These are phyloP conservation scores for Flexamia atlantica DNA, from an alignment of 2,888 invertebrate species.

Conservation along the genomic window DNA sequence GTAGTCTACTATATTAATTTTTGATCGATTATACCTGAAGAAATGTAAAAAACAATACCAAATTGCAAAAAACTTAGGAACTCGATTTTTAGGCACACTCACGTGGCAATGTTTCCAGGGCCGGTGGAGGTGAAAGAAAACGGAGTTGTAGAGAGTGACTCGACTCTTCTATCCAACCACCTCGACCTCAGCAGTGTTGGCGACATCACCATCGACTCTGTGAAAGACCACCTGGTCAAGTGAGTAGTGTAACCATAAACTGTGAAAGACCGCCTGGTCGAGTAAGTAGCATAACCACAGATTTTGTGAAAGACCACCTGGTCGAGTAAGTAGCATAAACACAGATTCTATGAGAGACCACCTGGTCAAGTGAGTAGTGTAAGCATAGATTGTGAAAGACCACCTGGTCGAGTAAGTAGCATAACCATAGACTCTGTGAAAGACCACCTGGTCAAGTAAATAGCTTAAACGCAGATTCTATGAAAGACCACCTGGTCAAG, in stretches of 20 bases:
- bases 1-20: no score
- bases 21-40: no score
- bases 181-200: conserved; percentile 79
- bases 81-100: no score
- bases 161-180: conserved; percentile 35
- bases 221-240: conserved; percentile 87
- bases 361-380: conserved; percentile 74
- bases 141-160: conserved; percentile 76
- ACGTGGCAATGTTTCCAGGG: background rate
- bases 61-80: no score
- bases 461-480: no score
- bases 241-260: conserved; percentile 63
- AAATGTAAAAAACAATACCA: no score
- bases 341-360: conserved; percentile 96
- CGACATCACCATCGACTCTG: conserved; percentile 96
- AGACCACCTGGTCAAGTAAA: conserved; percentile 82
- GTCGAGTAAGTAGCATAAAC: conserved; percentile 84
- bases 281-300: conserved; percentile 94
- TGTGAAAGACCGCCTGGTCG: no score
- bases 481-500: conserved; percentile 87
- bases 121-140: conserved; percentile 73
- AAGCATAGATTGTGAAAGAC: no score
- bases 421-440: conserved; percentile 97
- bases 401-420: conserved; percentile 81
- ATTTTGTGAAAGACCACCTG: conserved; percentile 94